A percentile compares a stretch with the other conserved stretches of the same genome.
Conservation (phyloP, 2,888 invertebrate genomes). For the Aquatica leii region DNA sequence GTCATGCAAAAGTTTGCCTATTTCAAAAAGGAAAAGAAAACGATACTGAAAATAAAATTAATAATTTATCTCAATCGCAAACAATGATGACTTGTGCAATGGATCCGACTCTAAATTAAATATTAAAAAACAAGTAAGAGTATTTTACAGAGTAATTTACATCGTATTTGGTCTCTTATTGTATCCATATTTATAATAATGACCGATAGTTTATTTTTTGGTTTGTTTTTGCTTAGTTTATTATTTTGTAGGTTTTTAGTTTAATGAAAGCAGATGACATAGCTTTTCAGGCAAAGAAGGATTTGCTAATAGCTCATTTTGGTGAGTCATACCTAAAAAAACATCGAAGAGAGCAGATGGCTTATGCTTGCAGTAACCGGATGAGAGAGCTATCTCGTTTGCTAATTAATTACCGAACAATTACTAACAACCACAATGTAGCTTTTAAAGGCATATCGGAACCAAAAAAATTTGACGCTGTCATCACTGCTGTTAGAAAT, state of each 20-base stretch:
- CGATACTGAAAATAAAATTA: too few species aligned
- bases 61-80: constrained; percentile 31
- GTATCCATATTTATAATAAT: too few species aligned
- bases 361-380: constrained; percentile 37
- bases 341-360: constrained; percentile 38
- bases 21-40: constrained; percentile 8
- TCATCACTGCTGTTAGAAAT: constrained; percentile 38
- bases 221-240: neutral
- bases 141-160: too few species aligned
- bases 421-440: constrained; percentile 20
- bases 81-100: constrained; percentile 36
- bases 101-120: constrained; percentile 40
- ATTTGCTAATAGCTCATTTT: constrained; percentile 32
- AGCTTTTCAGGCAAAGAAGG: constrained; percentile 39
- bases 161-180: too few species aligned
- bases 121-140: constrained; percentile 37
- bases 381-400: constrained; percentile 41
- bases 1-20: constrained; percentile 32
- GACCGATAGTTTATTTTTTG: too few species aligned
- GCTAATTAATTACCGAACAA: constrained; percentile 31
- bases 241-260: constrained; percentile 38
- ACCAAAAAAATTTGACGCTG: constrained; percentile 42
- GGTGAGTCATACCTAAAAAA: constrained; percentile 42
- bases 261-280: constrained; percentile 40
- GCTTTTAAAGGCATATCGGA: constrained; percentile 31